Conservation (phyloP, 1,140 invertebrate genomes). For the Megalopta genalis region DNA sequence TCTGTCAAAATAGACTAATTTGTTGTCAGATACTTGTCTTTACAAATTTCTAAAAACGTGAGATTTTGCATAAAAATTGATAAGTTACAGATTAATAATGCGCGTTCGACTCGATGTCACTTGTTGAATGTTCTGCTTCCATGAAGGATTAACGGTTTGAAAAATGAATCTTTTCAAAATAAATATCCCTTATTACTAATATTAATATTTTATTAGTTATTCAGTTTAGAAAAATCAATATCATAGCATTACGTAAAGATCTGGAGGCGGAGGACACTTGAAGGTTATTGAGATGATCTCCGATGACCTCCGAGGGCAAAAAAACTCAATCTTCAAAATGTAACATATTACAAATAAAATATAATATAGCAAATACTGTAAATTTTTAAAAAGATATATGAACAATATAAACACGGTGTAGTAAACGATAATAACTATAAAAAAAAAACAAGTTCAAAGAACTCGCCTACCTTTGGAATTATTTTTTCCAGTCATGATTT, state of each 20-base stretch:
- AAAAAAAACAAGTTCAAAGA: background rate
- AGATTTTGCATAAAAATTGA: no score
- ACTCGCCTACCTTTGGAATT: slow-evolving; percentile 21
- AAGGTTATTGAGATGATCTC: slow-evolving; percentile 36
- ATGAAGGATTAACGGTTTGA: no score
- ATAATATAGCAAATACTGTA: background rate
- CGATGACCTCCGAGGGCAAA: background rate
- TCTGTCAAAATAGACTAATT: no score
- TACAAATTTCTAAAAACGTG: no score
- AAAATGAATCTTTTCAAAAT: no score
- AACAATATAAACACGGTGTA: background rate
- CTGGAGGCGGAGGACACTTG: slow-evolving; percentile 24
- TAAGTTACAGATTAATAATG: no score
- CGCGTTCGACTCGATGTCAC: no score
- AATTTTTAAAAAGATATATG: background rate
- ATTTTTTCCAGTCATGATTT: slow-evolving; percentile 20
- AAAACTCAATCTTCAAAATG: background rate
- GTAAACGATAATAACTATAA: background rate
- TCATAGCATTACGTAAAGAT: background rate
- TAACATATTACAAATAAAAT: background rate
- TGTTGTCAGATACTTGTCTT: no score
- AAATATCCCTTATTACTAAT: no score
- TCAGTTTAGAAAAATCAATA: no score
- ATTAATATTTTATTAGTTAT: no score
- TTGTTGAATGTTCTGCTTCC: no score